Base-by-base conservation (phyloP, 2,113 vertebrate species). In the Prunella fulvescens region DNA sequence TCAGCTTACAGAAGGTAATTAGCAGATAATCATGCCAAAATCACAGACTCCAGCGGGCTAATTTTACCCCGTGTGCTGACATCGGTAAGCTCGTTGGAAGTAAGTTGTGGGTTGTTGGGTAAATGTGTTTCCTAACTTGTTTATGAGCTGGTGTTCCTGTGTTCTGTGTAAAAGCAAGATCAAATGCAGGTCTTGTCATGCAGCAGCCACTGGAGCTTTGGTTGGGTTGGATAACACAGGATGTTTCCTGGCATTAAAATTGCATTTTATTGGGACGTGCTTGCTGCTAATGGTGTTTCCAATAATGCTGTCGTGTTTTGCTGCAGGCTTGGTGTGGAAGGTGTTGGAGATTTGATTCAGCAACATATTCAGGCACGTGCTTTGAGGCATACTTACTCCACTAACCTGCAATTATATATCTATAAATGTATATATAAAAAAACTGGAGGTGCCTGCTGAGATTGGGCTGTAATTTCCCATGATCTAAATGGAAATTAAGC, bases 1-100 rank as follows among this genome's bases (percentile, higher is more conserved):
- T 98, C 98, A 93, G 95, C 84, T 98, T 98, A 95, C 98, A 97
- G 97, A 93, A 88, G 88, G 87, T 97, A 98, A 98, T 98, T 98
- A 98, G 88, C 91, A 83, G 94, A 71, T 93, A 86, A 96, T 90
- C 86, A 69, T 12, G 80, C 86, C 93, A 90, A 90, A 95, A 92
- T 93, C 64, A 1, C 85, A 84, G 86, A 74, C 86, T 92, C 92
- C 67, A 69, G 9, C 31, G 26, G 92, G 88, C 90, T 94, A 45
- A 78, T 90, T 97, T 90, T 74, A 93, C 81, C 86, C 1, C 37
- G 1, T 19, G 67, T 56, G 88, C 93, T 95, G 95, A 93, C 95
- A 93, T 86, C 25, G 17, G 58, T 76, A 6, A 66, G 93, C 81
- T 37, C 23, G 79, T 24, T 39, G 81, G 33, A 51, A 95, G 74